These are phyloP conservation scores for Catharus minimus DNA, from an alignment of 2,113 vertebrate genomes.

Conservation along the genomic window DNA sequence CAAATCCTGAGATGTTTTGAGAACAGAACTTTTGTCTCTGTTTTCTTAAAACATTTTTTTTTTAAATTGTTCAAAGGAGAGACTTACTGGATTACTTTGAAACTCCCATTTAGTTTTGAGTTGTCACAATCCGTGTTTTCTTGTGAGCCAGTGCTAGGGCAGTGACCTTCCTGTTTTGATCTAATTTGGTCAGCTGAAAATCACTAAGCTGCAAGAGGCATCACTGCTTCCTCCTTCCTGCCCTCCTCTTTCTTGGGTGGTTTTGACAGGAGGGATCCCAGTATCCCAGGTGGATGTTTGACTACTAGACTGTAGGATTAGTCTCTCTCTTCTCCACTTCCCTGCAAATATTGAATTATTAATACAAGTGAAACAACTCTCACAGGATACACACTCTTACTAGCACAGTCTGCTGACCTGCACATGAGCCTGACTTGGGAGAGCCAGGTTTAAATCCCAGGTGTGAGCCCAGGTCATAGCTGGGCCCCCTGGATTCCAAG, in stretches of 20 bases:
- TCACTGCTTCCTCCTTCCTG: neutral
- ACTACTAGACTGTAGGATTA: constrained; percentile 27
- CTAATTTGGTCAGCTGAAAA: constrained; percentile 8
- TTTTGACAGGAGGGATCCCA: constrained; percentile 4
- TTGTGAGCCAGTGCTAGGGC: neutral
- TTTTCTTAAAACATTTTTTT: neutral
- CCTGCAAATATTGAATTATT: constrained; percentile 46
- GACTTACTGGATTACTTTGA: neutral
- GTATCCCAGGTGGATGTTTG: constrained; percentile 19
- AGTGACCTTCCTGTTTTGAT: constrained; percentile 12
- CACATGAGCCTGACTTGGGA: neutral
- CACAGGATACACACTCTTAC: neutral
- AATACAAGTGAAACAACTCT: constrained; percentile 16
- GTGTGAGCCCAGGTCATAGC: neutral
- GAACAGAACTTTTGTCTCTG: neutral
- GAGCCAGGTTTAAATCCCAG: neutral
- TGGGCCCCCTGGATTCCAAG: neutral
- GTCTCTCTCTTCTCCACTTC: neutral
- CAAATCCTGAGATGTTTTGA: neutral
- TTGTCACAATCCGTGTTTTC: neutral
- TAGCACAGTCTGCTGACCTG: neutral
- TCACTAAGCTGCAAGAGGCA: neutral
- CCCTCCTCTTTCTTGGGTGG: neutral
- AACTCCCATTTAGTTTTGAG: neutral
- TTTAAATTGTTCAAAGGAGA: neutral